These are phyloP conservation scores for Colletes latitarsis DNA, from an alignment of 1,140 invertebrate genomes.

Conservation along the genomic window DNA sequence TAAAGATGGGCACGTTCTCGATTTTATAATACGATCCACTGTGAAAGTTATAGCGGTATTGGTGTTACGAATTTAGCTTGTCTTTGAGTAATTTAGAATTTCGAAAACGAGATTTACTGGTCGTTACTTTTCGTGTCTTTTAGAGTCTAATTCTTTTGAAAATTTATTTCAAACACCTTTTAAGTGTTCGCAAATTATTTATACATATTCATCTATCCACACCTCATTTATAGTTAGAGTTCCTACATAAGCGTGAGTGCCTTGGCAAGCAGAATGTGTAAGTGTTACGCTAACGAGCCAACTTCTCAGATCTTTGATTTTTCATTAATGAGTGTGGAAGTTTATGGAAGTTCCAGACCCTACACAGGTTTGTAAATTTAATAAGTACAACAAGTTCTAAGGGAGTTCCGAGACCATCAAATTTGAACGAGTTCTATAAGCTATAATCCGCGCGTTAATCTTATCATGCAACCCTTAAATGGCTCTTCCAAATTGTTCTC, in stretches of 20 bases:
- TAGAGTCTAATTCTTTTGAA: too few species aligned
- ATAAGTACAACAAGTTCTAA: neutral
- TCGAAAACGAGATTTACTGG: neutral
- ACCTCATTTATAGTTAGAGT: neutral
- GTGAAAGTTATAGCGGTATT: neutral
- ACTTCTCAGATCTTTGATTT: too few species aligned
- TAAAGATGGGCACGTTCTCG: neutral
- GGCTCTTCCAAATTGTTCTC: neutral
- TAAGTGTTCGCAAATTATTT: too few species aligned
- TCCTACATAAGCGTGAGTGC: too few species aligned
- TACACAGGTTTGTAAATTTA: conserved; percentile 5
- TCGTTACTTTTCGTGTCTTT: neutral
- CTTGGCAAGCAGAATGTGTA: too few species aligned
- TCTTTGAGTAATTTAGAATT: neutral
- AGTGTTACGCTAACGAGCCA: too few species aligned
- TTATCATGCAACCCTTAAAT: neutral
- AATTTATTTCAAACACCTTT: too few species aligned
- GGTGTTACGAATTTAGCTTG: neutral
- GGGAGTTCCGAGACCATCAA: neutral
- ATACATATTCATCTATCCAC: neutral
- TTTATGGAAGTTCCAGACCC: neutral
- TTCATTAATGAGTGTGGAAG: too few species aligned
- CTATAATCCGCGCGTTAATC: conserved; percentile 9
- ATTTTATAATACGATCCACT: neutral
- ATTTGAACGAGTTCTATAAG: conserved; percentile 1